phyloP scores from a whole-genome alignment of 2,113 vertebrate species.

The Eulacestoma nigropectus region DNA sequence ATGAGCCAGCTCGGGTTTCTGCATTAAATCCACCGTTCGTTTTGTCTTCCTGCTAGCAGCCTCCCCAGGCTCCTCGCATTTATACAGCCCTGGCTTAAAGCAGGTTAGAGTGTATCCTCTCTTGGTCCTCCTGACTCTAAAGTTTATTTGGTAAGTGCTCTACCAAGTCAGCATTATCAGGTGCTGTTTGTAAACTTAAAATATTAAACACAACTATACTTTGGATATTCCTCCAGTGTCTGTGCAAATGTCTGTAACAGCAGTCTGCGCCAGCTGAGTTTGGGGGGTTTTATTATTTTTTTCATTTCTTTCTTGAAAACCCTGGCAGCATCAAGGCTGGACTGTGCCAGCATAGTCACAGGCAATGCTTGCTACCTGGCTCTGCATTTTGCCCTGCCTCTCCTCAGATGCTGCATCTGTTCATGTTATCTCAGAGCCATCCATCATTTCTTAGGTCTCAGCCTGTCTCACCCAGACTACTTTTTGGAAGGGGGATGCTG shows the following conservation, averaged over 20 bases:
- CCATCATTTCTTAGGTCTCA: not conserved
- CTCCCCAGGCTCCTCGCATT: not conserved
- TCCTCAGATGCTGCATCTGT: not conserved
- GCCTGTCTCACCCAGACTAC: not conserved
- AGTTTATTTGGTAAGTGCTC: not conserved
- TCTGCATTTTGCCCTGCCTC: not conserved
- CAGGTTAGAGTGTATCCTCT: not conserved
- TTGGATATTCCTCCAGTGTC: not conserved
- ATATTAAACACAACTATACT: not conserved
- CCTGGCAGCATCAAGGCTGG: not conserved
- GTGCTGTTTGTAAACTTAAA: not conserved
- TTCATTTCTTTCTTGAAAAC: not conserved
- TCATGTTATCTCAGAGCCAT: not conserved
- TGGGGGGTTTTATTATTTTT: not conserved
- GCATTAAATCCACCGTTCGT: not conserved
- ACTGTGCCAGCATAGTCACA: not conserved
- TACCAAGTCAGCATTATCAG: not conserved
- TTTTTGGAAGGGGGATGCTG: not conserved
- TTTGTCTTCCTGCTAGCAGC: not conserved
- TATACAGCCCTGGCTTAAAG: not conserved
- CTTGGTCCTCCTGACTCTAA: not conserved
- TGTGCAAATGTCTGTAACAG: not conserved
- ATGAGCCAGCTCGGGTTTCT: constrained; percentile 1
- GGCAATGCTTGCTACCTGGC: not conserved
- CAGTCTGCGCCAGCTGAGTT: not conserved